Base-by-base conservation (phyloP, 2,113 vertebrate species). In the Carollia perspicillata region DNA sequence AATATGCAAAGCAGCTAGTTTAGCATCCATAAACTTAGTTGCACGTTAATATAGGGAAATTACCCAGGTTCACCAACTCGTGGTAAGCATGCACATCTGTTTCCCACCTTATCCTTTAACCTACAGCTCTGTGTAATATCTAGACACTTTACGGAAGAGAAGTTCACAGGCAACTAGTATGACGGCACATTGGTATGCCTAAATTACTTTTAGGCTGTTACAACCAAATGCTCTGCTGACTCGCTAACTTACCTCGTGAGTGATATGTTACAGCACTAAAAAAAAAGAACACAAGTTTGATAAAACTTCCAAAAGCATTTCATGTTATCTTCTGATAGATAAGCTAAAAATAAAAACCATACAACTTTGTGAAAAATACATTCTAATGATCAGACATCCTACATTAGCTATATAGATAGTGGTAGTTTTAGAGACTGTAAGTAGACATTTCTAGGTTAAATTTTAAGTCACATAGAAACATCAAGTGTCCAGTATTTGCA, bases 181-280 rank as follows among this genome's bases (percentile, higher is more conserved):
- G 75, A 96, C 35, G 11, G 9, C 60, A 12, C 16, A 80, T 83
- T 77, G 75, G 51, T 92, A 95, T 68, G 95, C 66, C 83, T 81
- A 94, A 96, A 37, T 94, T 96, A 71, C 71, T 93, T 97, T 93
- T 77, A 96, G 90, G 80, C 87, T 90, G 58, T 93, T 92, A 92
- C 51, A 97, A 87, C 37, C 44, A 95, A 95, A 80, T 84, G 51
- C 92, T 88, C 2, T 3, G 44, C 72, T 84, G 69, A 80, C 71
- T 96, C 16, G 6, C 42, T 91, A 85, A 94, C 53, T 96, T 49
- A 89, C 78, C 55, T 85, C 47, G 33, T 72, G 94, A 93, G 78
- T 95, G 83, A 92, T 93, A 85, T 92, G 79, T 44, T 75, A 9
- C 3, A 66, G 71, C 10, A 8, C 23, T 65, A 77, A 84, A 53